phyloP scores from a whole-genome alignment of 2,888 invertebrate genomes.

The Trachelus tabidus region DNA sequence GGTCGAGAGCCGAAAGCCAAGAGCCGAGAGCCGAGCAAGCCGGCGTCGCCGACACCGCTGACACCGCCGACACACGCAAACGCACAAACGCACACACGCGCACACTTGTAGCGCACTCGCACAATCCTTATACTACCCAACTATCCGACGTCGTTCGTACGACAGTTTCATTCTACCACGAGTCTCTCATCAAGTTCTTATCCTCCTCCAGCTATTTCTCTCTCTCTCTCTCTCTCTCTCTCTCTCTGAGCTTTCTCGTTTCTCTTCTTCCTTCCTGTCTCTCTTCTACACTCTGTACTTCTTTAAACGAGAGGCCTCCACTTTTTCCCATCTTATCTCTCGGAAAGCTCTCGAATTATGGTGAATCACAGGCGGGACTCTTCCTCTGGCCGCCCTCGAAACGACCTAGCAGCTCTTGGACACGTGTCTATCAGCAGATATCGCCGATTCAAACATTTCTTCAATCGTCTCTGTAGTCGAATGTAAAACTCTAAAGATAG shows the following conservation, averaged over 20 bases:
- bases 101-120: slow-evolving; percentile 26
- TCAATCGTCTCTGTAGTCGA: too few relatives aligned
- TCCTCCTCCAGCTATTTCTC: neutral
- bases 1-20: slow-evolving; percentile 46
- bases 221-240: slow-evolving; percentile 17
- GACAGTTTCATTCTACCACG: too few relatives aligned
- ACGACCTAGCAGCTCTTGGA: too few relatives aligned
- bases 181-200: too few relatives aligned
- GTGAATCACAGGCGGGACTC: too few relatives aligned
- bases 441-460: too few relatives aligned
- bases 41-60: slow-evolving; percentile 15
- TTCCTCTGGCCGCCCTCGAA: too few relatives aligned
- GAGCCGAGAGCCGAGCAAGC: slow-evolving; percentile 6
- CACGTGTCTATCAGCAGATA: too few relatives aligned
- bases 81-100: slow-evolving; percentile 22
- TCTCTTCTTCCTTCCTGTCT: slow-evolving; percentile 5
- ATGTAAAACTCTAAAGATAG: too few relatives aligned
- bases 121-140: neutral
- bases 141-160: too few relatives aligned
- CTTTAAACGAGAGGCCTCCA: neutral
- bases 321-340: too few relatives aligned
- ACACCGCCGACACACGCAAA: slow-evolving; percentile 5
- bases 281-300: slow-evolving; percentile 12
- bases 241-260: neutral
- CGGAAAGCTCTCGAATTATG: too few relatives aligned